Evolutionary conservation across 2,888 invertebrate genomes (phyloP), one percentile per base, ranked within the genome.

Genomic region (Campoplex capitator): DNA sequence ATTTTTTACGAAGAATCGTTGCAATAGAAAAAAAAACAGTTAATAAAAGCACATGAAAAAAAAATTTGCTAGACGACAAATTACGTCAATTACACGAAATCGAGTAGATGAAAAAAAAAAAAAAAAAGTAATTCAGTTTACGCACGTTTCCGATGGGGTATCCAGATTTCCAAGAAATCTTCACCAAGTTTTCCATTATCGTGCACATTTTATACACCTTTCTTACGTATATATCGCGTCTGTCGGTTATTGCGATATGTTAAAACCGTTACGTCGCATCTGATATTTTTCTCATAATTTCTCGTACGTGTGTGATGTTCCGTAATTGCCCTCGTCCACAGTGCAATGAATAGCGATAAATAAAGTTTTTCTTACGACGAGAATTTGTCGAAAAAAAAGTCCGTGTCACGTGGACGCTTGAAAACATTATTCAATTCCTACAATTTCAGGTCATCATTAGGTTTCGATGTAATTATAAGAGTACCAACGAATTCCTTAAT

Each of bases 141-240:
- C 23, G 23, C 42, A 42, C 42, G 51, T 23, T 51, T 54, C 23
- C 18, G 68, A 45, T 56, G 68, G 68, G 42, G 16, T 78, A 68
- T n/a, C 56, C 51, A 2, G 35, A 77, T 62, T 78, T 70, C 78
- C 65, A 28, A 42, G 68, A 35, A 78, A 42, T 56, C 9, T 56
- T 73, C 0, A 11, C 35, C 2, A 54, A 35, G 23, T 16, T 73
- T 54, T 73, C 51, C 16, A 28, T 28, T 48, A 51, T 71, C 71
- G 32, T 18, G 70, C 35, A 73, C 28, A 71, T 23, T 11, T 23
- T 2, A 18, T 28, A 48, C 13, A 70, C 4, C 1, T 73, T n/a
- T 70, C 2, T 28, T 45, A 45, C n/a, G 38, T 23, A 18, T 11
- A 18, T 71, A 71, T 71, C 32, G 32, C 13, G 23, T 32, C 18